These are phyloP conservation scores for Drosophila trapezifrons DNA, from an alignment of 1,140 invertebrate species.

Conservation along the genomic window DNA sequence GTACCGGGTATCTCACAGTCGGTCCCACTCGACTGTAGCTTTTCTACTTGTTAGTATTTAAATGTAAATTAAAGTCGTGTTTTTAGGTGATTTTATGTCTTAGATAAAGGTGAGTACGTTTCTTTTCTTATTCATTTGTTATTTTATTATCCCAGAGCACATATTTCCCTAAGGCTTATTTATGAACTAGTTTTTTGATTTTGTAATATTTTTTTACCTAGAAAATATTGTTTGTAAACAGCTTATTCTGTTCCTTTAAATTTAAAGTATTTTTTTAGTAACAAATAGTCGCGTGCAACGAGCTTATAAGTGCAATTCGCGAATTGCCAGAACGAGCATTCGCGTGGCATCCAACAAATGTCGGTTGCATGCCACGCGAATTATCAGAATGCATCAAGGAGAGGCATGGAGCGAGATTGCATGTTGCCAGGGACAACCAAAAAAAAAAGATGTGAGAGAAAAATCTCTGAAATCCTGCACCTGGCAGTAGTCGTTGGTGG, in stretches of 20 bases:
- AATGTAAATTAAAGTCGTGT: too few species aligned
- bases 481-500: conserved; percentile 17
- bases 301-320: conserved; percentile 49
- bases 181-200: too few species aligned
- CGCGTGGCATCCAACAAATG: conserved; percentile 47
- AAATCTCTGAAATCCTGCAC: conserved; percentile 44
- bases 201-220: too few species aligned
- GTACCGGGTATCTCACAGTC: too few species aligned
- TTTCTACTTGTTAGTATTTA: too few species aligned
- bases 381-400: conserved; percentile 36
- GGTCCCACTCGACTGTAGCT: too few species aligned
- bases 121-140: too few species aligned
- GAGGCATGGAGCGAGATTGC: conserved; percentile 24
- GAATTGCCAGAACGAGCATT: neutral
- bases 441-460: neutral
- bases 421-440: conserved; percentile 9
- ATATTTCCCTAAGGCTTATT: too few species aligned
- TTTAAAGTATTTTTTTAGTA: conserved; percentile 10
- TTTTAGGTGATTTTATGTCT: too few species aligned
- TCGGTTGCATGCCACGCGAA: conserved; percentile 35
- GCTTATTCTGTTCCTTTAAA: conserved; percentile 49
- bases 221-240: too few species aligned
- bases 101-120: too few species aligned
- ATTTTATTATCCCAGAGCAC: too few species aligned
- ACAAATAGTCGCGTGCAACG: conserved; percentile 64